Evolutionary conservation across 2,113 vertebrate genomes (phyloP).

Genomic region (Aythya baeri): DNA sequence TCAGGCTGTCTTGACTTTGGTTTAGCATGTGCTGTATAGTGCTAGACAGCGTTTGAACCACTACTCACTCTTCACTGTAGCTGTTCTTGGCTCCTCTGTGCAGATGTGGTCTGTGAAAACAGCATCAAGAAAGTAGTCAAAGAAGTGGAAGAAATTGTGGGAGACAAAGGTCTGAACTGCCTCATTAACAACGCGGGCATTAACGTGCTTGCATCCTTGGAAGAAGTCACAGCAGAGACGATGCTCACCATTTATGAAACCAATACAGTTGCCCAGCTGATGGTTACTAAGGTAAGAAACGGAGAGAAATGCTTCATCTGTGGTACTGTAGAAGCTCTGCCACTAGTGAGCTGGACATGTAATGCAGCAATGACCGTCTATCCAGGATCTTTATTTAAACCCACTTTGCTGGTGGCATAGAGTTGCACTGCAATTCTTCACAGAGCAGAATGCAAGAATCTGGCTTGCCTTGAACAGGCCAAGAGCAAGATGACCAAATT

Average conservation of each 20-base stretch:
- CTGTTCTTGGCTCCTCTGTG: not conserved
- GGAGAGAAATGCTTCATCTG: not conserved
- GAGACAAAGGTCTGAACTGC: constrained; percentile 75
- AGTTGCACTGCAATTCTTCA: not conserved
- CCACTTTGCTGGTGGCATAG: no score
- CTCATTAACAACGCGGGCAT: constrained; percentile 80
- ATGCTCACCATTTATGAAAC: constrained; percentile 77
- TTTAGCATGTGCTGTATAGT: accelerated
- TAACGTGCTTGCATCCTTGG: constrained; percentile 3
- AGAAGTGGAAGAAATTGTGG: constrained; percentile 68
- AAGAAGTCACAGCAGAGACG: constrained; percentile 63
- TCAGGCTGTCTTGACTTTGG: not conserved
- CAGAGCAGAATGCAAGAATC: not conserved
- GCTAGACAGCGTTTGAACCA: not conserved
- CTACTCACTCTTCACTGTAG: not conserved
- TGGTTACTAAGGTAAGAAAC: constrained; percentile 70
- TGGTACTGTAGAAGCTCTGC: not conserved
- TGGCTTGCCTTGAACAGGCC: not conserved
- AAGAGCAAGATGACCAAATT: not conserved
- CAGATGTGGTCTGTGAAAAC: constrained; percentile 58
- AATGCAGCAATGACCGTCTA: not conserved
- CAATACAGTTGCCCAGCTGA: constrained; percentile 76
- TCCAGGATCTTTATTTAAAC: not conserved
- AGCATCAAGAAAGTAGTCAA: constrained; percentile 74
- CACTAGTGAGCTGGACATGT: not conserved